A percentile compares a stretch with the other conserved stretches of the same genome.
Evolutionary conservation across 2,888 invertebrate species (phyloP).

Genomic region (Cremastobaeus sp.): DNA sequence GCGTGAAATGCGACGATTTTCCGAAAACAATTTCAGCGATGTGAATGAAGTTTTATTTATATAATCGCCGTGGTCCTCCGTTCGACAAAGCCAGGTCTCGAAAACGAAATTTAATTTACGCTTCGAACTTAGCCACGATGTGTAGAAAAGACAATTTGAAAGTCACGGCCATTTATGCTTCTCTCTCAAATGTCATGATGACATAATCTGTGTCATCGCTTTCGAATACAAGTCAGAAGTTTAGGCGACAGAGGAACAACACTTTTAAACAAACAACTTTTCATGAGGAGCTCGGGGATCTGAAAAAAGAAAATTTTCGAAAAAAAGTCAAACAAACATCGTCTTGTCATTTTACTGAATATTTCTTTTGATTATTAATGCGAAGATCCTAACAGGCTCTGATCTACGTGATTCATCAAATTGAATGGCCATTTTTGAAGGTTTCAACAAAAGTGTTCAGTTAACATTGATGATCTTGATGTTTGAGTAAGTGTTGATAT

Average conservation of each 20-base stretch:
- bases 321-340: too few species aligned
- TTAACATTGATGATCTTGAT: too few species aligned
- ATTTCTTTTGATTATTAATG: conserved; percentile 20
- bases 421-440: conserved; percentile 12
- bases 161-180: conserved; percentile 37
- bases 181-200: conserved; percentile 49
- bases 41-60: conserved; percentile 5
- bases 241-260: not conserved
- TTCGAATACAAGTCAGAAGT: conserved; percentile 32
- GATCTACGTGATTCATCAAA: conserved; percentile 2
- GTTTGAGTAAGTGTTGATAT: too few species aligned
- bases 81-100: too few species aligned
- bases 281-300: too few species aligned
- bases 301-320: not conserved
- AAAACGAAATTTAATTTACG: conserved; percentile 36
- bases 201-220: conserved; percentile 47
- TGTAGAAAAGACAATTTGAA: conserved; percentile 35
- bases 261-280: conserved; percentile 2
- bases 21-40: conserved; percentile 25
- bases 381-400: too few species aligned
- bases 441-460: conserved; percentile 17
- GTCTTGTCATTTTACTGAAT: too few species aligned
- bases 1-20: conserved; percentile 37
- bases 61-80: too few species aligned
- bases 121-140: conserved; percentile 25